Conservation (phyloP, 2,888 invertebrate genomes). For the Boloria selene region DNA sequence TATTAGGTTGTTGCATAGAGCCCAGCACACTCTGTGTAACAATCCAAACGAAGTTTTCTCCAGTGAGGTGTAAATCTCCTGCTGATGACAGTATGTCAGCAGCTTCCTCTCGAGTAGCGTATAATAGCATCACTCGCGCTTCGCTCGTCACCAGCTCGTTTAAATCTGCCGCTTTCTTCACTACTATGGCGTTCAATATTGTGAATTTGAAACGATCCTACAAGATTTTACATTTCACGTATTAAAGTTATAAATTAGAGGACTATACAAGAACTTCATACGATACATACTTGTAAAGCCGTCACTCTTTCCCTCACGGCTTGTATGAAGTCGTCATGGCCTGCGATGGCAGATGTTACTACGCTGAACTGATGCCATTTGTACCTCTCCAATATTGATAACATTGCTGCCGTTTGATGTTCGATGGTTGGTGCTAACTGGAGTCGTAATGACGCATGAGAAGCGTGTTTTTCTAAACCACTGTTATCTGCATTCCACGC, state of each 20-base stretch:
- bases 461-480: constrained; percentile 89
- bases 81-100: constrained; percentile 90
- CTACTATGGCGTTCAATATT: constrained; percentile 92
- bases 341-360: constrained; percentile 95
- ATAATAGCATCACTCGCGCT: constrained; percentile 95
- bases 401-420: constrained; percentile 98
- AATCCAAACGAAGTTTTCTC: constrained; percentile 98
- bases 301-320: constrained; percentile 94
- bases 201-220: constrained; percentile 86
- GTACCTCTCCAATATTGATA: constrained; percentile 96
- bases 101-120: constrained; percentile 94
- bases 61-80: constrained; percentile 88
- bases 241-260: background rate
- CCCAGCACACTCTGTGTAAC: constrained; percentile 97
- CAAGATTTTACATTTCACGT: background rate
- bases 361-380: constrained; percentile 98
- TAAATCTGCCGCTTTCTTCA: constrained; percentile 88
- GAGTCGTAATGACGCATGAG: constrained; percentile 93
- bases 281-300: constrained; percentile 86
- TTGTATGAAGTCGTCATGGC: constrained; percentile 97
- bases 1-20: constrained; percentile 84
- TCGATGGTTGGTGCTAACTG: constrained; percentile 98
- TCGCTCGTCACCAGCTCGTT: constrained; percentile 93
- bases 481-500: constrained; percentile 99
- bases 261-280: background rate